phyloP scores from a whole-genome alignment of 2,113 vertebrate species.

The Tympanuchus pallidicinctus region DNA sequence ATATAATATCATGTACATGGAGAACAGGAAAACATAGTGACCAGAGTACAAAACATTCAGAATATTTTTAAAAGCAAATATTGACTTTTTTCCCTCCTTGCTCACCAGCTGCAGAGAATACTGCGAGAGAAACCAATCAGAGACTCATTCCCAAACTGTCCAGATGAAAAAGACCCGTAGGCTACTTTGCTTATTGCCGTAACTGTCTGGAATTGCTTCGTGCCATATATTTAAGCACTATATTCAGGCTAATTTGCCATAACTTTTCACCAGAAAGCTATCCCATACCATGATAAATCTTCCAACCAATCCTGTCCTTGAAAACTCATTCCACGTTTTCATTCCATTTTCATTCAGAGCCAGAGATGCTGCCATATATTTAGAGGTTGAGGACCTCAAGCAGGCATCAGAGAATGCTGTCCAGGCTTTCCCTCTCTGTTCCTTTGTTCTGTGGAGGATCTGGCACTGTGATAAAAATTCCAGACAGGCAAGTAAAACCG shows the following conservation, averaged over 20 bases:
- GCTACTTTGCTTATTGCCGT: constrained; percentile 49
- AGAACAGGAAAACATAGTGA: background rate
- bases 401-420: background rate
- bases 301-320: background rate
- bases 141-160: constrained; percentile 59
- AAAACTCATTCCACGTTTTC: background rate
- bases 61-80: background rate
- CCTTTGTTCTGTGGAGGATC: background rate
- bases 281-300: constrained; percentile 25
- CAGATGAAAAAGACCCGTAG: constrained; percentile 48
- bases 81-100: background rate
- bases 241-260: constrained; percentile 54
- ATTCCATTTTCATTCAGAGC: constrained; percentile 17
- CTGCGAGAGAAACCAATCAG: constrained; percentile 42
- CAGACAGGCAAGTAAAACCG: background rate
- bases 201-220: constrained; percentile 40
- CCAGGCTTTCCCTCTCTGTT: background rate
- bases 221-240: constrained; percentile 51
- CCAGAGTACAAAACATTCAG: background rate
- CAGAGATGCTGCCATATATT: constrained; percentile 17
- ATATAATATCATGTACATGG: background rate
- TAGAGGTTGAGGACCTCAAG: background rate
- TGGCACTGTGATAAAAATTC: constrained; percentile 1
- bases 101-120: background rate
- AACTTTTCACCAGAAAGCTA: constrained; percentile 34